These are phyloP conservation scores for Castor canadensis DNA, from an alignment of 2,113 vertebrate species.

Conservation along the genomic window DNA sequence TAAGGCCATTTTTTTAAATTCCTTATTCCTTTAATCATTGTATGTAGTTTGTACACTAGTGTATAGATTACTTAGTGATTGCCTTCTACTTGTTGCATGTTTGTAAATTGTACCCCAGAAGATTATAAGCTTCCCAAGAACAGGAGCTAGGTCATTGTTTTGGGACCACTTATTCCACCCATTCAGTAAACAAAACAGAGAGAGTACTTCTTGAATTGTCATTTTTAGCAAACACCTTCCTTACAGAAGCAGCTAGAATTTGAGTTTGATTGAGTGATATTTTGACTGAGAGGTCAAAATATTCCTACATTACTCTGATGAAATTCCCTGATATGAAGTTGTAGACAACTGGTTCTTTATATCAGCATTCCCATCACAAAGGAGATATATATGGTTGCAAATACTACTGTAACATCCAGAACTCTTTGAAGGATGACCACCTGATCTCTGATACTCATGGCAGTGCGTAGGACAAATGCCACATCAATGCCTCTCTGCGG, in stretches of 20 bases:
- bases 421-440: background rate
- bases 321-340: background rate
- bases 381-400: background rate
- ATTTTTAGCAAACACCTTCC: slow-evolving; percentile 7
- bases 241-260: slow-evolving; percentile 25
- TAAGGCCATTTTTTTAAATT: slow-evolving; percentile 19
- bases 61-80: slow-evolving; percentile 37
- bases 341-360: background rate
- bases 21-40: slow-evolving; percentile 21
- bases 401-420: background rate
- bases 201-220: slow-evolving; percentile 3
- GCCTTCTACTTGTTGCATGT: background rate
- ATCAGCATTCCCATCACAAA: background rate
- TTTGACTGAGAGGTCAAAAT: background rate
- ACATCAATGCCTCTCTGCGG: background rate
- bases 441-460: background rate
- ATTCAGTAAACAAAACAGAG: background rate
- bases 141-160: background rate
- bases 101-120: slow-evolving; percentile 33
- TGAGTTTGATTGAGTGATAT: background rate
- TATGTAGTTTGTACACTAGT: slow-evolving; percentile 16
- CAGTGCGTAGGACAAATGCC: background rate
- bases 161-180: background rate
- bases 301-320: background rate
- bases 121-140: slow-evolving; percentile 27